Evolutionary conservation across 2,113 vertebrate species (phyloP).

Genomic region (Scatophagus argus): DNA sequence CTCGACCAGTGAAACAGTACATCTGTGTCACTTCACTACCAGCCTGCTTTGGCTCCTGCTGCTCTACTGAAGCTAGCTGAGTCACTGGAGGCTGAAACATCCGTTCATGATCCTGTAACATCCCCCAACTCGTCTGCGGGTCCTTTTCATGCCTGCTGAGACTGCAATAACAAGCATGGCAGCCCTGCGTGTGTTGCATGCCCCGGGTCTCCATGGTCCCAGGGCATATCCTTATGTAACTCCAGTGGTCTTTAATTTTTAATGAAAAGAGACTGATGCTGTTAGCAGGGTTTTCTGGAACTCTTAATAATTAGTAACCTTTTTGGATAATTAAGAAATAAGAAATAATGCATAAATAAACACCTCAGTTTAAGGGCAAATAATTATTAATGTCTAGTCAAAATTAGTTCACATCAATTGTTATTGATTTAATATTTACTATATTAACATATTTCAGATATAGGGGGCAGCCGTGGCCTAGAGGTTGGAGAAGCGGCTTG

Average conservation of each 20-base stretch:
- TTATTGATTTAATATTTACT: background rate
- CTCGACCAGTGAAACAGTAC: slow-evolving; percentile 1
- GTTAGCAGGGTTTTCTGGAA: slow-evolving; percentile 29
- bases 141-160: slow-evolving; percentile 53
- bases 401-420: background rate
- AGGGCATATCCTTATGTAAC: slow-evolving; percentile 55
- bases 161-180: slow-evolving; percentile 54
- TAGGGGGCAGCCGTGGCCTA: too few species aligned
- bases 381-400: background rate
- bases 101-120: slow-evolving; percentile 32
- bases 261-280: slow-evolving; percentile 54
- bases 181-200: slow-evolving; percentile 30
- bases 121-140: slow-evolving; percentile 36
- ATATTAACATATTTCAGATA: background rate
- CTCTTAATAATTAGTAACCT: slow-evolving; percentile 11
- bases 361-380: background rate
- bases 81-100: slow-evolving; percentile 41
- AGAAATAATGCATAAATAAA: slow-evolving; percentile 17
- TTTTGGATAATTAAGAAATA: slow-evolving; percentile 3
- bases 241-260: slow-evolving; percentile 55
- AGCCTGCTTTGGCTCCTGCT: slow-evolving; percentile 26
- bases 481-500: too few species aligned
- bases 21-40: slow-evolving; percentile 11
- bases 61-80: slow-evolving; percentile 32
- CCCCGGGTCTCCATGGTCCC: slow-evolving; percentile 52